Conservation (phyloP, 2,797 vertebrate species). For the Sebastes cheni region DNA sequence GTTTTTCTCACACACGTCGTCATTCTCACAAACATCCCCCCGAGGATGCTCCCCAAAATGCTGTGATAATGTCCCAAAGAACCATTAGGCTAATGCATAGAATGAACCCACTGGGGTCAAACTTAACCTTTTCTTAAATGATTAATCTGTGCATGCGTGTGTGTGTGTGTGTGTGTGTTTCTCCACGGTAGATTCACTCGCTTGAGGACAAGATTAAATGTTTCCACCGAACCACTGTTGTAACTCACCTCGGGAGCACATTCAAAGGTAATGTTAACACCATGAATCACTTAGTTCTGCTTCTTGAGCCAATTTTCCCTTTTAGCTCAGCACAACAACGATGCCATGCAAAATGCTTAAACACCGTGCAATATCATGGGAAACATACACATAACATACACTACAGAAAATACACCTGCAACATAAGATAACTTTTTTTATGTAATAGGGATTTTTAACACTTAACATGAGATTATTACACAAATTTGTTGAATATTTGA, state of each 20-base stretch:
- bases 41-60: slow-evolving; percentile 37
- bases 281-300: slow-evolving; percentile 49
- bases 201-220: slow-evolving; percentile 92
- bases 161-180: slow-evolving; percentile 68
- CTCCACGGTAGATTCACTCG: slow-evolving; percentile 86
- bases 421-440: not conserved
- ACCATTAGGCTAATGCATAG: slow-evolving; percentile 49
- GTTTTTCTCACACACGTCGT: slow-evolving; percentile 67
- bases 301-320: slow-evolving; percentile 32
- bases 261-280: slow-evolving; percentile 83
- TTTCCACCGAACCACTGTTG: slow-evolving; percentile 86
- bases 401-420: not conserved
- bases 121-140: not conserved
- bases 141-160: slow-evolving; percentile 55
- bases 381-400: not conserved
- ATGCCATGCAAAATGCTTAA: not conserved
- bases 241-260: slow-evolving; percentile 85
- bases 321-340: slow-evolving; percentile 2
- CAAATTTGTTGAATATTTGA: fast-evolving
- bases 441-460: not conserved
- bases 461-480: not conserved
- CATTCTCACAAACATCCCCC: slow-evolving; percentile 51
- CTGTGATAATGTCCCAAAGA: slow-evolving; percentile 8
- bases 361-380: not conserved
- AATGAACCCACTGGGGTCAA: slow-evolving; percentile 48